Evolutionary conservation across 2,888 invertebrate genomes (phyloP).

Genomic region (Spialia ferax): DNA sequence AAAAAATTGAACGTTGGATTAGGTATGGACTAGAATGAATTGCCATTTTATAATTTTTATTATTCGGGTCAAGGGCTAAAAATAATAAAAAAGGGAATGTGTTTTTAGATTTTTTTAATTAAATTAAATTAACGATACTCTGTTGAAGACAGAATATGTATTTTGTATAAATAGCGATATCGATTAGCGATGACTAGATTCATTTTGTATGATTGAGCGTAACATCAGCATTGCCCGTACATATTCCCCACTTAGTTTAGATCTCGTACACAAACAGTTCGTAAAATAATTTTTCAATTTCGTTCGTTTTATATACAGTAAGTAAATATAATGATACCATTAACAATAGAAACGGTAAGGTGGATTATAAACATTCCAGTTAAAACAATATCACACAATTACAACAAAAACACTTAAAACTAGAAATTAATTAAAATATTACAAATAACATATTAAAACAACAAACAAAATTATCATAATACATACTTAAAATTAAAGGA

Average conservation of each 20-base stretch:
- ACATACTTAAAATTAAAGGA: conserved; percentile 39
- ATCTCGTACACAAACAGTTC: conserved; percentile 53
- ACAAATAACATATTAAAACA: conserved; percentile 21
- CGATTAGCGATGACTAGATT: conserved; percentile 65
- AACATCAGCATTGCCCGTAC: conserved; percentile 59
- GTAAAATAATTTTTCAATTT: conserved; percentile 38
- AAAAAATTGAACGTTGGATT: neutral
- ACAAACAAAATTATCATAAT: conserved; percentile 28
- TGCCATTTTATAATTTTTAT: no score
- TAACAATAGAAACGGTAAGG: conserved; percentile 53
- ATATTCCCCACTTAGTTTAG: conserved; percentile 57
- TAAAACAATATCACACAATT: conserved; percentile 42
- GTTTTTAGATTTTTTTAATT: conserved; percentile 32
- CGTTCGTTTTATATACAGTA: conserved; percentile 56
- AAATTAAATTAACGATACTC: conserved; percentile 31
- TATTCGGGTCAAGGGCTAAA: neutral
- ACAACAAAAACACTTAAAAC: conserved; percentile 20
- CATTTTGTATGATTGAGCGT: conserved; percentile 69
- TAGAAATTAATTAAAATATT: conserved; percentile 14
- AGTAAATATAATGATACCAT: conserved; percentile 65
- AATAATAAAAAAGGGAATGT: conserved; percentile 2
- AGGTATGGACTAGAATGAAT: neutral
- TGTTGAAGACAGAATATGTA: conserved; percentile 34
- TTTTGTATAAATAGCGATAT: conserved; percentile 37
- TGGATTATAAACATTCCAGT: conserved; percentile 62